phyloP scores from a whole-genome alignment of 2,113 vertebrate species.

The Sakesphorus luctuosus region DNA sequence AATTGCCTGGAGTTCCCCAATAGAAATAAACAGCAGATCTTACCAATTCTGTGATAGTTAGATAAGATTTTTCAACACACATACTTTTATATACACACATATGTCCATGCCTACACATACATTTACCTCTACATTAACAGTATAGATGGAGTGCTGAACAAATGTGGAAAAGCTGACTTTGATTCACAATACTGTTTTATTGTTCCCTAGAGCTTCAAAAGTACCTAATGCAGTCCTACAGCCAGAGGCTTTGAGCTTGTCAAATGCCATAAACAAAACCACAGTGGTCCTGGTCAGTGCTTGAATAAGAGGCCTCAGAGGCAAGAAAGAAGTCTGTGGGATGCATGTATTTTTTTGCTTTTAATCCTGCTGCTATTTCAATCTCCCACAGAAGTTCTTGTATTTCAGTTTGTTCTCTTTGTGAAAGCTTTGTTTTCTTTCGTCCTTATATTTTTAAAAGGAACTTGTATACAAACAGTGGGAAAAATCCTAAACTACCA shows the following conservation, averaged over 20 bases:
- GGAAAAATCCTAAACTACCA: constrained; percentile 12
- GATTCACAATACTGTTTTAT: background rate
- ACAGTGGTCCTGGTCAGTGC: background rate
- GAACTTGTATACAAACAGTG: background rate
- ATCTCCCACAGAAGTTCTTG: constrained; percentile 23
- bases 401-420: constrained; percentile 26
- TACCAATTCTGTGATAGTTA: background rate
- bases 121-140: background rate
- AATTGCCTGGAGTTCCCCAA: background rate
- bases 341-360: background rate
- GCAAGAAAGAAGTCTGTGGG: constrained; percentile 15
- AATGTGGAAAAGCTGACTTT: background rate
- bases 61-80: background rate
- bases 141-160: background rate
- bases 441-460: constrained; percentile 4
- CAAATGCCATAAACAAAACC: constrained; percentile 13
- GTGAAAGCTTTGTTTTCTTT: constrained; percentile 21
- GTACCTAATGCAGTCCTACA: background rate
- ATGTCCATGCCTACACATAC: background rate
- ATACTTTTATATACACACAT: background rate
- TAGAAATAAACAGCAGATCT: background rate
- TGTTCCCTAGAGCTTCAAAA: background rate
- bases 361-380: constrained; percentile 26
- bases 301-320: constrained; percentile 10
- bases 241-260: constrained; percentile 17